Evolutionary conservation across 1,140 invertebrate species (phyloP), one percentile per base, ranked within the genome.

Genomic region (Littorina saxatilis): DNA sequence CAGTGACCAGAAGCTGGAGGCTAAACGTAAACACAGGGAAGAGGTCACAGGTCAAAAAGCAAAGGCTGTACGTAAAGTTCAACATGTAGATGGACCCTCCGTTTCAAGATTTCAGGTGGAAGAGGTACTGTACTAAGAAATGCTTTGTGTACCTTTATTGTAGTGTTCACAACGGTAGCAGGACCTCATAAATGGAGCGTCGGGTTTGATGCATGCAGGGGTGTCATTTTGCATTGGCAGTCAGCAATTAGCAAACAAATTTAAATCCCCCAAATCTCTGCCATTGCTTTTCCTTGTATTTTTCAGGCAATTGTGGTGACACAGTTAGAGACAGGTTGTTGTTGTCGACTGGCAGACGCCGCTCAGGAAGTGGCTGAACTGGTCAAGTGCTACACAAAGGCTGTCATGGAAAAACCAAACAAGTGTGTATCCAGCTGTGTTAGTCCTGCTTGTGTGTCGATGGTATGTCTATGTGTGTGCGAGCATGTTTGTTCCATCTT

Each of bases 321-420:
- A 20, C 76, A 78, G 55, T 23, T 78, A 39, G 55, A 78, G 55
- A 78, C 76, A 27, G 39, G 76, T 2, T 78, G 76, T 37, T 63
- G 76, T 29, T 58, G 55, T 11, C 76, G 58, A 27, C 58, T 78
- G 37, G 23, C 29, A 23, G 55, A 78, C 58, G 66, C 9, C 29
- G 55, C 76, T 4, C 32, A 78, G 39, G 76, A 78, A 9, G 76
- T 78, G 76, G 76, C 76, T 1, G 58, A 78, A 27, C 76, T 78
- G 55, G 55, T 78, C 55, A 78, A 78, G 27, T 40, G 35, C 47
- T 78, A 39, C 47, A 40, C 76, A 13, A 78, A 78, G 39, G 52
- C 76, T 20, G 27, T 63, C 29, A 66, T 78, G 37, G 76, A 78
- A 17, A 78, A 78, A 66, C 76, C 76, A 3, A 78, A 63, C 76